Evolutionary conservation across 2,113 vertebrate genomes (phyloP).

Genomic region (Pteropus alecto): DNA sequence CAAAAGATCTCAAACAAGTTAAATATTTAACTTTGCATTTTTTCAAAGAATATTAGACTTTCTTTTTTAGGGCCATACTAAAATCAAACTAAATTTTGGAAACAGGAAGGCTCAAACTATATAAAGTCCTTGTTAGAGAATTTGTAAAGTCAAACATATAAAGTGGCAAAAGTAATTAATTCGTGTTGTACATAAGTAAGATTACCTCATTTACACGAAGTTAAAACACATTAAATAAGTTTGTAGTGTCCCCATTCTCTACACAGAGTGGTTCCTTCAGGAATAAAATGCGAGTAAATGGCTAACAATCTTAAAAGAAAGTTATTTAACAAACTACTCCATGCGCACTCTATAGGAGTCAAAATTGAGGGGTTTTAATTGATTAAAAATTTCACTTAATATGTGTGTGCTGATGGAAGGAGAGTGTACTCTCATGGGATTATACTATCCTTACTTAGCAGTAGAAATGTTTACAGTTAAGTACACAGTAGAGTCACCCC

Average conservation of each 20-base stretch:
- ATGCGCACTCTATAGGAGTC: neutral
- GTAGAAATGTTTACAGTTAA: neutral
- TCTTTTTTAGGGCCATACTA: too few relatives aligned
- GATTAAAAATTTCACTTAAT: neutral
- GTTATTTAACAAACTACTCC: neutral
- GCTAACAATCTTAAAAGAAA: conserved; percentile 27
- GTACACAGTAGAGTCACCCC: neutral
- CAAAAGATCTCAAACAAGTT: neutral
- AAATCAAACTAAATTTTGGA: neutral
- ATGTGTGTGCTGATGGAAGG: neutral
- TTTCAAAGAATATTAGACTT: neutral
- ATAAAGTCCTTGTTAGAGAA: neutral
- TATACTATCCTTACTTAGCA: neutral
- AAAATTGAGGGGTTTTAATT: neutral
- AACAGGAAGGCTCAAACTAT: neutral
- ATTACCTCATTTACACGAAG: neutral
- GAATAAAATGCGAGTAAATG: neutral
- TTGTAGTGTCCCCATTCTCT: neutral
- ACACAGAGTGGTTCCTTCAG: neutral
- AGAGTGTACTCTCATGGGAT: neutral
- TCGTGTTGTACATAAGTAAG: neutral
- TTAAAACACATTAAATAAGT: neutral
- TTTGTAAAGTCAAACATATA: neutral
- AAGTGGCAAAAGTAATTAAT: neutral
- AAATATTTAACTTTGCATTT: neutral